phyloP scores from a whole-genome alignment of 2,888 invertebrate genomes.

The Apoda limacodes region DNA sequence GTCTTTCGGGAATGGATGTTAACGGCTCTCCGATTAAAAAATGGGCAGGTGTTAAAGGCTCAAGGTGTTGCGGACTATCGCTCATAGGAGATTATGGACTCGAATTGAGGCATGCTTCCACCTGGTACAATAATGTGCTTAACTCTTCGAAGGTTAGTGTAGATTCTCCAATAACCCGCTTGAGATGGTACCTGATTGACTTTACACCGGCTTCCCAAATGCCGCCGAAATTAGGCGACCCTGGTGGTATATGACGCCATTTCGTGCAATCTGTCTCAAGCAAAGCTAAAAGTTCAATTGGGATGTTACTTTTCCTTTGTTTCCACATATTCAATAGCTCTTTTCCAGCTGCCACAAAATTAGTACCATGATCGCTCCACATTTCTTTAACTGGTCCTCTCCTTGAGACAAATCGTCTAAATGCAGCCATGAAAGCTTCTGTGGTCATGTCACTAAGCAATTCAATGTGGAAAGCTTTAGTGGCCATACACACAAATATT shows the following conservation, averaged over 20 bases:
- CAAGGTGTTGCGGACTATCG: conserved; percentile 4
- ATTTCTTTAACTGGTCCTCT: conserved; percentile 14
- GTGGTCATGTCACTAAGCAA: conserved; percentile 3
- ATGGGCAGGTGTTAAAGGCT: conserved; percentile 9
- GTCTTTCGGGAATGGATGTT: conserved; percentile 7
- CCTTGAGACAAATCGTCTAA: conserved; percentile 15
- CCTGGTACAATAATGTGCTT: conserved; percentile 6
- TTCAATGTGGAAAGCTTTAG: no score
- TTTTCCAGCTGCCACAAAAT: no score
- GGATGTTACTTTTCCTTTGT: no score
- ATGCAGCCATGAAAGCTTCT: conserved; percentile 9
- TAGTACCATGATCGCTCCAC: conserved; percentile 18
- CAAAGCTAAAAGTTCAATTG: no score
- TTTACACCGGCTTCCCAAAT: conserved; percentile 21
- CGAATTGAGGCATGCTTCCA: conserved; percentile 9
- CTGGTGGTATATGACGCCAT: conserved; percentile 22
- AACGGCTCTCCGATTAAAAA: conserved; percentile 8
- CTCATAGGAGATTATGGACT: conserved; percentile 4
- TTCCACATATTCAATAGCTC: no score
- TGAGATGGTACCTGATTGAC: conserved; percentile 19
- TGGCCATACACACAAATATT: no score
- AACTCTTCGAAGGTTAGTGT: conserved; percentile 12
- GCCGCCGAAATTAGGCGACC: conserved; percentile 19
- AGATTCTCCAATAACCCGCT: conserved; percentile 7
- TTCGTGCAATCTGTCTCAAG: no score